Conservation (phyloP, 2,888 invertebrate genomes). For the Orthosia gothica region DNA sequence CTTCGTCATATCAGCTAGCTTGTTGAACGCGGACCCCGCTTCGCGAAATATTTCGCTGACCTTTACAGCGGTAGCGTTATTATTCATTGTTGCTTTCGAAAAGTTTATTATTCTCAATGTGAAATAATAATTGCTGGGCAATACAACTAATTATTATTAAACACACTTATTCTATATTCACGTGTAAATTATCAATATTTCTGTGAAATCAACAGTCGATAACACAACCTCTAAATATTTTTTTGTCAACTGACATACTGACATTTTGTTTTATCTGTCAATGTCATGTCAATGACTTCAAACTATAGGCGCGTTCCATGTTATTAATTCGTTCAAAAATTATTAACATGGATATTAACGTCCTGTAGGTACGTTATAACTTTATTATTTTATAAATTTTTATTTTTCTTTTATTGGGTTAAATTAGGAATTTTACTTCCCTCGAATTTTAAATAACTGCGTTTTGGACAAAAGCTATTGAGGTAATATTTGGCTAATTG, state of each 20-base stretch:
- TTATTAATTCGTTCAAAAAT: conserved; percentile 3
- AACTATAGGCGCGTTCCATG: conserved; percentile 31
- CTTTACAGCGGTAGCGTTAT: conserved; percentile 84
- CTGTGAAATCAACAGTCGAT: neutral
- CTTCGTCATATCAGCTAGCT: conserved; percentile 98
- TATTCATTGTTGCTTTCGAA: conserved; percentile 41
- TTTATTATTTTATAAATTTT: neutral
- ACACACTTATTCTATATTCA: neutral
- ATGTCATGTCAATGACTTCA: conserved; percentile 28
- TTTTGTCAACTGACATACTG: conserved; percentile 41
- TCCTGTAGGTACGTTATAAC: neutral
- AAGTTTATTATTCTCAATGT: neutral
- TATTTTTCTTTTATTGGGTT: neutral
- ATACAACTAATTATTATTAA: neutral
- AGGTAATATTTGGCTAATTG: neutral
- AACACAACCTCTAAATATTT: conserved; percentile 39
- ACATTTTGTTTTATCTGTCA: conserved; percentile 42
- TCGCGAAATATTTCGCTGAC: conserved; percentile 99
- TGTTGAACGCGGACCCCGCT: conserved; percentile 97
- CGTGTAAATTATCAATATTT: conserved; percentile 8
- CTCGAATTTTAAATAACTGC: neutral
- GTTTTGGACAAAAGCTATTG: neutral
- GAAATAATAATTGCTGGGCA: neutral
- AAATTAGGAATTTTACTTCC: neutral
- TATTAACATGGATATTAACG: too few relatives aligned